These are phyloP conservation scores for Dendronephthya gigantea DNA, from an alignment of 64 coral and sea anemone genomes.

Conservation along the genomic window DNA sequence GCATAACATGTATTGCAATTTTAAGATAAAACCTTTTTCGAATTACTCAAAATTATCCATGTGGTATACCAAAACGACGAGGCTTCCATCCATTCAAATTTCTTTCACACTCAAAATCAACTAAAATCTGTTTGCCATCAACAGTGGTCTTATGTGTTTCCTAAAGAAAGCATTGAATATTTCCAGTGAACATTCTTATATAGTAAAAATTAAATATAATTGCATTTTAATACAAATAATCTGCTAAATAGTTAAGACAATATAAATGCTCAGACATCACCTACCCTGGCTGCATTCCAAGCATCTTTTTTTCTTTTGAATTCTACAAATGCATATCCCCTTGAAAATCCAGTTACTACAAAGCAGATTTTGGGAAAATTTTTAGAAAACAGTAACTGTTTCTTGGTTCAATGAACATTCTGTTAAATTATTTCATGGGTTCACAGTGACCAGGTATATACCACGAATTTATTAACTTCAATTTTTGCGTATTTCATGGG, in stretches of 20 bases:
- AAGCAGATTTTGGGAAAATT: background rate
- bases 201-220: too few relatives aligned
- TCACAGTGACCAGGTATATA: too few relatives aligned
- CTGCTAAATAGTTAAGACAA: too few relatives aligned
- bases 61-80: constrained; percentile 60
- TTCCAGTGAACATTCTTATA: background rate
- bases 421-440: too few relatives aligned
- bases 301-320: constrained; percentile 75
- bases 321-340: constrained; percentile 94
- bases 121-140: constrained; percentile 66
- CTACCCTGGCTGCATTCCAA: constrained; percentile 59
- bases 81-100: constrained; percentile 86
- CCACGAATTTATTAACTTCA: too few relatives aligned
- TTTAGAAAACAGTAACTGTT: background rate
- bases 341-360: constrained; percentile 83
- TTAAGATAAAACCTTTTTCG: background rate
- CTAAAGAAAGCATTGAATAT: constrained; percentile 13
- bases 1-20: background rate
- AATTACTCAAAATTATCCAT: background rate
- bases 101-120: constrained; percentile 86
- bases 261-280: background rate
- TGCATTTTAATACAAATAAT: too few relatives aligned
- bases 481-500: too few relatives aligned
- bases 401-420: background rate
- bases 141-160: constrained; percentile 55